phyloP scores from a whole-genome alignment of 2,888 invertebrate species.

The Rotaria macrura region DNA sequence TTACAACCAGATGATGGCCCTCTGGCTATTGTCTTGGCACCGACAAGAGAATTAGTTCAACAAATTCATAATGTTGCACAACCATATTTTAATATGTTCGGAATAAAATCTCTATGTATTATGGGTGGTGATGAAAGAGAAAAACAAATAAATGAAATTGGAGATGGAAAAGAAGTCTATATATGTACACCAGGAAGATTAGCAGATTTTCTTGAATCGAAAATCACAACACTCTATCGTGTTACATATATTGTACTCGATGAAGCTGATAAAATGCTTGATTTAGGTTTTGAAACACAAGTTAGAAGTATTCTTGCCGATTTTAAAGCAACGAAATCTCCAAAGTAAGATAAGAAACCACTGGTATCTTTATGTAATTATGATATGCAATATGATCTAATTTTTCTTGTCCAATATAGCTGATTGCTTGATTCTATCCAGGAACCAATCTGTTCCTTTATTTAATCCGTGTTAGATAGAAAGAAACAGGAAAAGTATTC shows the following conservation, averaged over 20 bases:
- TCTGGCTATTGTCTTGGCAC: conserved; percentile 26
- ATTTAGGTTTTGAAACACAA: conserved; percentile 91
- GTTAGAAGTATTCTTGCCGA: conserved; percentile 86
- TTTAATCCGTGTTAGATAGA: too few species aligned
- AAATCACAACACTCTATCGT: conserved; percentile 40
- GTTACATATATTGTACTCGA: conserved; percentile 59
- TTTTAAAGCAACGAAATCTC: conserved; percentile 57
- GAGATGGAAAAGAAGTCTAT: conserved; percentile 57
- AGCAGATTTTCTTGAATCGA: conserved; percentile 58
- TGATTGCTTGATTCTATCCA: too few species aligned
- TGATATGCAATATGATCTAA: too few species aligned
- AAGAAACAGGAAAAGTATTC: too few species aligned
- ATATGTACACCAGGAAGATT: conserved; percentile 66
- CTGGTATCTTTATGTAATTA: too few species aligned
- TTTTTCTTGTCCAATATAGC: too few species aligned
- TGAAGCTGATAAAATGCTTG: conserved; percentile 70
- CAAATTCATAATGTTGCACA: conserved; percentile 32
- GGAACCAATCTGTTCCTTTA: too few species aligned
- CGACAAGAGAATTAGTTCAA: conserved; percentile 32
- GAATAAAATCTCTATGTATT: conserved; percentile 21
- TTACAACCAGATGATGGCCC: conserved; percentile 25
- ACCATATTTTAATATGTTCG: conserved; percentile 12
- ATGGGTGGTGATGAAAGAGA: conserved; percentile 24
- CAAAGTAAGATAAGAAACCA: neutral
- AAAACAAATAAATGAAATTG: conserved; percentile 24